Percentiles rank a stretch among this genome's conserved stretches.
Evolutionary conservation across 2,888 invertebrate genomes (phyloP).

Genomic region (Sinopyrophorus schimmeli): DNA sequence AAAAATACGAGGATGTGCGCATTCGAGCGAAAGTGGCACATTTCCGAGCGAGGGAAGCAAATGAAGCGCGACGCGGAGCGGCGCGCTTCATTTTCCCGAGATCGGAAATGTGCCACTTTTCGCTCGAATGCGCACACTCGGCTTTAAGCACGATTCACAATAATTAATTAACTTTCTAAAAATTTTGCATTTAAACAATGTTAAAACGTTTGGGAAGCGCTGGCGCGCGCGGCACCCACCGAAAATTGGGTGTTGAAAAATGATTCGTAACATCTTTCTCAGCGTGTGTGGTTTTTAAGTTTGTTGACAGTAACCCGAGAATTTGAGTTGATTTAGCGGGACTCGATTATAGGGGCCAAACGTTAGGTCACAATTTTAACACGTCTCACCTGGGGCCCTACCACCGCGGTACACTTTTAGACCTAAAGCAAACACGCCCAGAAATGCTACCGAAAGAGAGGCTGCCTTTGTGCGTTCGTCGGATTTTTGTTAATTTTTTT

Average conservation of each 20-base stretch:
- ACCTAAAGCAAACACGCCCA: slow-evolving; percentile 24
- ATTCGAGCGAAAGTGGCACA: too few species aligned
- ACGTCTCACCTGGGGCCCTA: slow-evolving; percentile 39
- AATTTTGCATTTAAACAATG: too few species aligned
- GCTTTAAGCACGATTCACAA: too few species aligned
- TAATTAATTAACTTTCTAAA: too few species aligned
- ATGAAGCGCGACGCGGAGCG: too few species aligned
- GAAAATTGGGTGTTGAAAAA: not conserved
- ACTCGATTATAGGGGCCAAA: slow-evolving; percentile 29
- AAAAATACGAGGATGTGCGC: too few species aligned
- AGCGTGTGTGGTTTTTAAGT: slow-evolving; percentile 39
- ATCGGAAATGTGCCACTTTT: too few species aligned
- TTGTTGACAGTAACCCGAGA: slow-evolving; percentile 40
- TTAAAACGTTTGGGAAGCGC: too few species aligned
- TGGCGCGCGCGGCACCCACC: too few species aligned
- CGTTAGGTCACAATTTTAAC: slow-evolving; percentile 34
- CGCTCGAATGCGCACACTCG: too few species aligned
- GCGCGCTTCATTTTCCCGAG: too few species aligned
- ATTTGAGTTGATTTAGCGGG: slow-evolving; percentile 32
- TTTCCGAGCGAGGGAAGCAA: too few species aligned
- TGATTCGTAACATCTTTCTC: slow-evolving; percentile 25
- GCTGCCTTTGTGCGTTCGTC: not conserved
- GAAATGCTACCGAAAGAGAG: slow-evolving; percentile 18
- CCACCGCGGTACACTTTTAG: slow-evolving; percentile 31
- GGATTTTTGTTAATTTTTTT: slow-evolving; percentile 1